phyloP scores from a whole-genome alignment of 1,140 invertebrate species.

The Leptinotarsa lineolata region DNA sequence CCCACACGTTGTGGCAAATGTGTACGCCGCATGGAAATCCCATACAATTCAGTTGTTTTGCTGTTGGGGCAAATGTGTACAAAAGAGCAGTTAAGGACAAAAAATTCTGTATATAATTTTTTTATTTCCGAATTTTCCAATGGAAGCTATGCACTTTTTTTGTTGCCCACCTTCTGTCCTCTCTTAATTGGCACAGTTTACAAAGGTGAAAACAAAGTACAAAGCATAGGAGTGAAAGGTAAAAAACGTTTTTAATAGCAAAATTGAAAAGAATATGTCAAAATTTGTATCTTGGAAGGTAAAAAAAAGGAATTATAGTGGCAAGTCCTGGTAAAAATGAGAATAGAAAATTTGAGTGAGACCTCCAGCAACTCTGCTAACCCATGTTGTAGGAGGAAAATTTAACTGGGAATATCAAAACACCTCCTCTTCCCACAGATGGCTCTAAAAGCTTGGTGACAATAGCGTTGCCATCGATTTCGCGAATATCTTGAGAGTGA shows the following conservation, averaged over 20 bases:
- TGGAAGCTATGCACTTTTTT: constrained; percentile 7
- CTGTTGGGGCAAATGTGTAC: constrained; percentile 1
- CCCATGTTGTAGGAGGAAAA: constrained; percentile 5
- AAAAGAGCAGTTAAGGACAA: constrained; percentile 5
- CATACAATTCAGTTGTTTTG: not conserved
- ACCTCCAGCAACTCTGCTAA: constrained; percentile 6
- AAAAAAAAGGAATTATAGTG: constrained; percentile 8
- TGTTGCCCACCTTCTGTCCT: not conserved
- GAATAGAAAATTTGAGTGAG: constrained; percentile 10
- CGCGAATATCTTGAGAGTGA: not conserved
- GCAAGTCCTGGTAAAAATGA: not conserved
- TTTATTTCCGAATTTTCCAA: constrained; percentile 8
- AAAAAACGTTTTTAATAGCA: constrained; percentile 1
- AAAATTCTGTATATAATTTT: constrained; percentile 8
- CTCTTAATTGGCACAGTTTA: constrained; percentile 6
- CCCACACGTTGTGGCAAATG: not conserved
- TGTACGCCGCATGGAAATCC: constrained; percentile 11
- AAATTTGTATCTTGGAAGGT: constrained; percentile 11
- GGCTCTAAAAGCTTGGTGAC: constrained; percentile 1
- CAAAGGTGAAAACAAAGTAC: constrained; percentile 10
- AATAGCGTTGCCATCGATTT: constrained; percentile 7
- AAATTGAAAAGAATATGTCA: constrained; percentile 2
- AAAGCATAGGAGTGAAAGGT: constrained; percentile 6
- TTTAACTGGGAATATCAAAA: constrained; percentile 9
- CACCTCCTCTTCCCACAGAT: constrained; percentile 7